Base-by-base conservation (phyloP, 1,140 invertebrate genomes). In the Ostrea denselamellosa region DNA sequence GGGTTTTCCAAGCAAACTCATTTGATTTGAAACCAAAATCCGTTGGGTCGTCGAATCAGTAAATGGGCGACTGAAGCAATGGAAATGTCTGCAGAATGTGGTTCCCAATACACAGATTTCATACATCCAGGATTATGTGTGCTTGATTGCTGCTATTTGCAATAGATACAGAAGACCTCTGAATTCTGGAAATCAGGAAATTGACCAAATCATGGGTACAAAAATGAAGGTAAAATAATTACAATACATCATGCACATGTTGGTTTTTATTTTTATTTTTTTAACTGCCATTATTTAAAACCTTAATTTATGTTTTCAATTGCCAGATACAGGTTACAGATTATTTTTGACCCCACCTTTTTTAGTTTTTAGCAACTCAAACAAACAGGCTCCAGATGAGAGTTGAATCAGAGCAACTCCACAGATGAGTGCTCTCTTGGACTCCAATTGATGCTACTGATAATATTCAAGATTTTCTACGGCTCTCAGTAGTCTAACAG, bases 41-140 rank as follows among this genome's bases (percentile, higher is more conserved):
- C 82, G 88, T 28, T 87, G 88, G 86, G 83, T 89, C 10, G 83
- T 87, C n/a, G 88, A 89, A 65, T 81, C 65, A 28, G 85, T 82
- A 0, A 89, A 85, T 56, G 65, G 83, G 10, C 28, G 88, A 28
- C 34, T 87, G 22, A 85, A 89, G 65, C 86, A 65, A 25, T 89
- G 88, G 86, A 65, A 44, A 34, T 89, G 81, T 34, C 83, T 87
- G 25, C 54, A 58, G 28, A 85, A 88, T 85, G 62, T 88, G 34
- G 83, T 89, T 19, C 86, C 88, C 7, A 89, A 89, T 62, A 65
- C 88, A 62, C 88, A 87, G 54, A 85, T 87, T 62, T 65, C 88
- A 25, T 82, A 68, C 58, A 77, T 89, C 52, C 58, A 82, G n/a
- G 65, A 85, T n/a, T 86, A 89, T 65, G 68, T 89, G 9, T 44